Conservation (phyloP, 2,797 vertebrate genomes). For the Spinus olivaceus region DNA sequence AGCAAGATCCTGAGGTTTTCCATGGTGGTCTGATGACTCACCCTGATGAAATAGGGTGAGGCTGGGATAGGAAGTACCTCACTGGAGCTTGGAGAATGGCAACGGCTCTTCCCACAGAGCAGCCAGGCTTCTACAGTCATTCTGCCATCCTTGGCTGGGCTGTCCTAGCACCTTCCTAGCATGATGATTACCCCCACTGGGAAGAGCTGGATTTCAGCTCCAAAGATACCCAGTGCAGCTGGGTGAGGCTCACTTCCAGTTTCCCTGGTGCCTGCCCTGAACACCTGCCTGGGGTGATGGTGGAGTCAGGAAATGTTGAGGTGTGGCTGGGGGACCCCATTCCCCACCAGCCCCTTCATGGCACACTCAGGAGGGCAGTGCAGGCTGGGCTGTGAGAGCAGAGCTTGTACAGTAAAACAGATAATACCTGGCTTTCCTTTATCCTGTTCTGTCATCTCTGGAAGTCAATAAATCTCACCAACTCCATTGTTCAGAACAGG, state of each 20-base stretch:
- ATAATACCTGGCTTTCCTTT: not conserved
- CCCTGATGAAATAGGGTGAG: conserved; percentile 37
- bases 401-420: not conserved
- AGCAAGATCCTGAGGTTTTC: conserved; percentile 22
- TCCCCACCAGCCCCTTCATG: fast-evolving
- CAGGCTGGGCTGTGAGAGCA: not conserved
- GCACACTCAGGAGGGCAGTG: not conserved
- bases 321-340: not conserved
- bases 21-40: conserved; percentile 50
- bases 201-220: not conserved
- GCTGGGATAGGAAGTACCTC: conserved; percentile 44
- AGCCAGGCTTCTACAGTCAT: not conserved
- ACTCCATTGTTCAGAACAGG: not conserved
- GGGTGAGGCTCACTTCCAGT: not conserved
- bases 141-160: not conserved
- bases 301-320: not conserved
- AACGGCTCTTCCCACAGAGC: not conserved
- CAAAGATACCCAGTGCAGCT: not conserved
- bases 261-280: not conserved
- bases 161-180: not conserved
- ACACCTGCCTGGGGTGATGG: fast-evolving
- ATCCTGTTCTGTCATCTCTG: not conserved
- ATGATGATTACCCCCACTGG: not conserved
- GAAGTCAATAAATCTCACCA: not conserved
- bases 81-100: not conserved